Percentiles rank a stretch among this genome's conserved stretches.
These are phyloP conservation scores for Ladona fulva DNA, from an alignment of 1,140 invertebrate genomes.

Conservation along the genomic window DNA sequence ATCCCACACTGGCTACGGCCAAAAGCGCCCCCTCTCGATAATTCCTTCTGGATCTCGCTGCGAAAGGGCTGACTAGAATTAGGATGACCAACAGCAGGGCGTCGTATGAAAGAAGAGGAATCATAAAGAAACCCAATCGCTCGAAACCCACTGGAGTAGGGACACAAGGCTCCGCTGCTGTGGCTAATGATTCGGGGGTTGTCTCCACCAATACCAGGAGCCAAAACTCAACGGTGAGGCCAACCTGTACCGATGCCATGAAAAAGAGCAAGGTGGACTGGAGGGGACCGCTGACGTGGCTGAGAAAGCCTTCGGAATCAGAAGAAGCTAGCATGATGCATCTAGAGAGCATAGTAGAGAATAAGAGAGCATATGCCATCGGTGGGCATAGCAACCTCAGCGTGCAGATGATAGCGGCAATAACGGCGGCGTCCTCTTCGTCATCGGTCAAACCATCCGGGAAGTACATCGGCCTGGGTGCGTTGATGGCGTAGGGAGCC, in stretches of 20 bases:
- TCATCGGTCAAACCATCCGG: constrained; percentile 34
- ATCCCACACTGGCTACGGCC: constrained; percentile 39
- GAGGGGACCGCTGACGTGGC: constrained; percentile 50
- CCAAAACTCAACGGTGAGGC: not conserved
- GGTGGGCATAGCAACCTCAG: constrained; percentile 43
- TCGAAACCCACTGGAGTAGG: not conserved
- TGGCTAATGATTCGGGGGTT: not conserved
- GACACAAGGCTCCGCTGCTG: not conserved
- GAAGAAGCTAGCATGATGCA: constrained; percentile 47
- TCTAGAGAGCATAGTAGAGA: constrained; percentile 47
- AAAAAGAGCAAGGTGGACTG: constrained; percentile 46
- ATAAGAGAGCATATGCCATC: constrained; percentile 42
- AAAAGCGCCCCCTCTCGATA: constrained; percentile 51
- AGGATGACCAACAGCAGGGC: constrained; percentile 45
- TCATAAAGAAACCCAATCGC: constrained; percentile 35
- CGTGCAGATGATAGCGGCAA: constrained; percentile 32
- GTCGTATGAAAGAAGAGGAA: constrained; percentile 40
- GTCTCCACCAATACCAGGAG: not conserved
- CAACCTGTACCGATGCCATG: constrained; percentile 42
- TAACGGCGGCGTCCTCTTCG: constrained; percentile 19
- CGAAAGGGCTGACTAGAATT: constrained; percentile 41
- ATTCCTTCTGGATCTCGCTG: constrained; percentile 45
- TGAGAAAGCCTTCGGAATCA: constrained; percentile 44
- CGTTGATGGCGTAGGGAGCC: constrained; percentile 44
- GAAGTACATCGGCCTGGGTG: constrained; percentile 23